A percentile compares a stretch with the other conserved stretches of the same genome.
These are phyloP conservation scores for Pseudomyrmex cubaensis DNA, from an alignment of 1,140 invertebrate species.

Conservation along the genomic window DNA sequence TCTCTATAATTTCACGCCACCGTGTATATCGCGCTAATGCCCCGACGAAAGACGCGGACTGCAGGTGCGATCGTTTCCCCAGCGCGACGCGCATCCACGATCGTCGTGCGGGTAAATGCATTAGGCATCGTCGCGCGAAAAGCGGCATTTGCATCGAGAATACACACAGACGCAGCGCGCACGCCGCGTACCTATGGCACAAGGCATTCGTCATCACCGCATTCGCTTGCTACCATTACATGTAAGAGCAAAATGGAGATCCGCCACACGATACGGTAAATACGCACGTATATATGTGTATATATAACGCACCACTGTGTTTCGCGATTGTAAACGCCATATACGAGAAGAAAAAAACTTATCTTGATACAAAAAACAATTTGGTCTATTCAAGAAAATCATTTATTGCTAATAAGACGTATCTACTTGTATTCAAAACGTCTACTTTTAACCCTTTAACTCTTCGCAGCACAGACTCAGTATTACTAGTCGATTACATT, in stretches of 20 bases:
- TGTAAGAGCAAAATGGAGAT: constrained; percentile 26
- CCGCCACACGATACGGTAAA: constrained; percentile 66
- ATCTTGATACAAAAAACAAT: too few relatives aligned
- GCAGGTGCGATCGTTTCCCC: constrained; percentile 47
- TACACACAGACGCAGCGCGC: constrained; percentile 28
- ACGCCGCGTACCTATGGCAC: constrained; percentile 17
- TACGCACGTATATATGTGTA: neutral
- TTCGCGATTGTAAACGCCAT: too few relatives aligned
- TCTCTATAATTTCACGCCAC: neutral
- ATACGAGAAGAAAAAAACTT: too few relatives aligned
- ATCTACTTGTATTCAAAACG: too few relatives aligned
- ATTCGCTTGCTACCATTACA: constrained; percentile 15
- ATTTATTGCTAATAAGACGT: too few relatives aligned
- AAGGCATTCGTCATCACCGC: constrained; percentile 69
- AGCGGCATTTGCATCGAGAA: constrained; percentile 72
- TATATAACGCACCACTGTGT: too few relatives aligned
- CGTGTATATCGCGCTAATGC: constrained; percentile 31
- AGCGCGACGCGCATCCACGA: constrained; percentile 26
- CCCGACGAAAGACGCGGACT: constrained; percentile 33
- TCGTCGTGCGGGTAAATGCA: constrained; percentile 62
- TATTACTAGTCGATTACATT: too few relatives aligned
- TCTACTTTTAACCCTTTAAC: too few relatives aligned
- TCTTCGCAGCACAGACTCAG: too few relatives aligned
- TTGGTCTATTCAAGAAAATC: too few relatives aligned
- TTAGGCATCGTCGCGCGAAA: constrained; percentile 69